Evolutionary conservation across 1,140 invertebrate species (phyloP).

Genomic region (Gyrodactylus salaris): DNA sequence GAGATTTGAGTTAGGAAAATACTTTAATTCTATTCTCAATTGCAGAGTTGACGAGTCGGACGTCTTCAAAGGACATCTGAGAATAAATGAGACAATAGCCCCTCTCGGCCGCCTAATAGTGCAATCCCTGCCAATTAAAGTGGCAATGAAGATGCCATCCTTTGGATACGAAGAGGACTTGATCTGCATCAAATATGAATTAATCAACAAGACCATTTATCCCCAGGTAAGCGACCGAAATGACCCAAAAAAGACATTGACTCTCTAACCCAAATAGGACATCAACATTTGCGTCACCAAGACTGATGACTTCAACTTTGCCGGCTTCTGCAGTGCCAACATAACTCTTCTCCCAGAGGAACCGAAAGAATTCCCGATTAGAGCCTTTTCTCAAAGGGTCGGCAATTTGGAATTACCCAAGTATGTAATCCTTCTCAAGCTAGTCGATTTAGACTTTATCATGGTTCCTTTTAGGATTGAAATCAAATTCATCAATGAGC

Average conservation of each 20-base stretch:
- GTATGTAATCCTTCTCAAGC: not conserved
- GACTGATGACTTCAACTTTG: not conserved
- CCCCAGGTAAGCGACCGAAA: not conserved
- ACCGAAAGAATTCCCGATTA: not conserved
- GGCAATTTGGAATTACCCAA: not conserved
- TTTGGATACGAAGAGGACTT: not conserved
- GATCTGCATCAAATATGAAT: not conserved
- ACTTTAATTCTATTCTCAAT: too few species aligned
- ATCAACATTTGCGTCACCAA: not conserved
- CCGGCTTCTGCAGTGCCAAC: not conserved
- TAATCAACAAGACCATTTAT: not conserved
- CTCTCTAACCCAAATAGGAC: not conserved
- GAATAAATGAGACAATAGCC: not conserved
- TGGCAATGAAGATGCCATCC: not conserved
- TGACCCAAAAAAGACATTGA: not conserved
- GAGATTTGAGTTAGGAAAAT: too few species aligned
- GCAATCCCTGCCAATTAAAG: not conserved
- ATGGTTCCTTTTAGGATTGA: not conserved
- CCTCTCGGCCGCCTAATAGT: not conserved
- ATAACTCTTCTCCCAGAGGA: not conserved
- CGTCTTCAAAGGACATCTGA: not conserved
- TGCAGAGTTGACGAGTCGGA: too few species aligned
- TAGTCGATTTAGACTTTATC: too few species aligned
- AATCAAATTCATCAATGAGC: not conserved
- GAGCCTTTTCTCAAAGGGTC: not conserved